Base-by-base conservation (phyloP, 2,888 invertebrate genomes). In the Nomada flava region DNA sequence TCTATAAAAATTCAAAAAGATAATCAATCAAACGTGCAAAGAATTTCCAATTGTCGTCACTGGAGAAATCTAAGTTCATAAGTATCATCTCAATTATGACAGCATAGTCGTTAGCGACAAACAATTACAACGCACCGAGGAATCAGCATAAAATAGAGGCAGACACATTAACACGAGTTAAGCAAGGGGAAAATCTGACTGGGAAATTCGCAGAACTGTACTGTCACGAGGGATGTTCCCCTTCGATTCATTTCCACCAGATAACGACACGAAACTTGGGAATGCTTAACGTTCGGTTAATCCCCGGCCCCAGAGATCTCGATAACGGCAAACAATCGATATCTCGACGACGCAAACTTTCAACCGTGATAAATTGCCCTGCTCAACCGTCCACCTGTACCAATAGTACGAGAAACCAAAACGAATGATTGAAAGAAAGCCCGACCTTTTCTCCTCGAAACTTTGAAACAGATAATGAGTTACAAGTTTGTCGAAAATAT, bases 201-300 rank as follows among this genome's bases (percentile, higher is more conserved):
- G 47, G n/a, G 5, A 68, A 29, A 55, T 20, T 36, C 18, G 23
- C 23, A 47, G n/a, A 9, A 26, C 3, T 13, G n/a, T n/a, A 29
- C 13, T 26, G 10, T 13, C 47, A 11, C 26, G 10, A n/a, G 13
- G 15, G 9, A 4, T 60, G 29, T 69, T 47, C n/a, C 26, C 20
- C 15, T 29, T 7, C 47, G n/a, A 13, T 29, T n/a, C 5, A 47
- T 57, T 59, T 18, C 10, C 42, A 18, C 18, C 13, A 15, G 2
- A 53, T 29, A 60, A 60, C n/a, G 15, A 59, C 3, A 60, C 18
- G 42, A 15, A 13, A 69, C 57, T 9, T 2, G 50, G 29, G 20
- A 50, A 44, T 47, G n/a, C 57, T 44, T 5, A n/a, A 26, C 26
- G 23, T 13, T 44, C 15, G 18, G 68, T 69, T 59, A 50, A 70